Evolutionary conservation across 2,888 invertebrate species (phyloP).

Genomic region (Lithophane semibrunnea): DNA sequence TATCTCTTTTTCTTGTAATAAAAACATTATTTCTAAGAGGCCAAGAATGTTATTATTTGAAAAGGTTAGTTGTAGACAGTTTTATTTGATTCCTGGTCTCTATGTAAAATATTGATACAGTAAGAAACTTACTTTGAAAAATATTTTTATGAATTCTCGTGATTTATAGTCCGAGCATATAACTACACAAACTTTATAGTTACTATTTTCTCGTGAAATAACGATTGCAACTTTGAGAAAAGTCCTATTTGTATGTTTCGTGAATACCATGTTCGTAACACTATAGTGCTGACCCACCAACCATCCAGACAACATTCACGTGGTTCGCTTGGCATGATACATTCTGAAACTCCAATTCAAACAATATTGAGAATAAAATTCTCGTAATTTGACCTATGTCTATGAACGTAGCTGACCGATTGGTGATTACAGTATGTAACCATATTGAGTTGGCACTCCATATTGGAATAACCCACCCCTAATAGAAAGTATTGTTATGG

Average conservation of each 20-base stretch:
- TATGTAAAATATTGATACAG: slow-evolving; percentile 13
- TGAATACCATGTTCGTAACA: not conserved
- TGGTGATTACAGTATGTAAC: not conserved
- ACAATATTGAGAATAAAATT: not conserved
- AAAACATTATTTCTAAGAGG: slow-evolving; percentile 18
- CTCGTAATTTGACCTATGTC: not conserved
- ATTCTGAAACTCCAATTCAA: no score
- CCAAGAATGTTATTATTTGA: slow-evolving; percentile 3
- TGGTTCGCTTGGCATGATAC: no score
- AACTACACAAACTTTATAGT: not conserved
- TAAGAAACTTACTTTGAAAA: slow-evolving; percentile 11
- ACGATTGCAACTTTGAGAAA: not conserved
- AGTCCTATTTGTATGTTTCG: not conserved
- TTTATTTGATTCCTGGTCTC: slow-evolving; percentile 18
- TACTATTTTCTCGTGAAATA: not conserved
- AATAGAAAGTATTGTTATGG: no score
- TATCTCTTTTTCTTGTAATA: not conserved
- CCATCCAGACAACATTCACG: no score
- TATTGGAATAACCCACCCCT: not conserved
- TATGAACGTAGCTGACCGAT: not conserved
- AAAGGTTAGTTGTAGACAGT: not conserved
- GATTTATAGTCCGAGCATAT: not conserved
- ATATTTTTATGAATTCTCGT: not conserved
- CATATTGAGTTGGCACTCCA: not conserved
- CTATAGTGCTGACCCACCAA: no score